Conservation (phyloP, 2,113 vertebrate species). For the Chionis minor region DNA sequence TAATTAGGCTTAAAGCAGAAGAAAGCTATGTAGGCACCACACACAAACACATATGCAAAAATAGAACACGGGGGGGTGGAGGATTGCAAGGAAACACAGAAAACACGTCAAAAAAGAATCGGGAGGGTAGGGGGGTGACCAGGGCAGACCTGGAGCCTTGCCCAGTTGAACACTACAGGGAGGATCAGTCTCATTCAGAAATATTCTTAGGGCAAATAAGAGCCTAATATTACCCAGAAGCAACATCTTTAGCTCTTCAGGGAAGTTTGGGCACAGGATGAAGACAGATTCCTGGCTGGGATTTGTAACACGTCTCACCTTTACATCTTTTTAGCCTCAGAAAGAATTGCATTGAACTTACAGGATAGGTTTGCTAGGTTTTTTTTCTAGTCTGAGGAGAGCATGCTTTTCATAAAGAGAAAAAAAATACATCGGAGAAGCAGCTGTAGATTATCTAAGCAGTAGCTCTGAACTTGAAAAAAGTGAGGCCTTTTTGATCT, state of each 20-base stretch:
- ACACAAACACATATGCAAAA: background rate
- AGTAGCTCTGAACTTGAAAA: background rate
- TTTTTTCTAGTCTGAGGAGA: background rate
- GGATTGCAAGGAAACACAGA: background rate
- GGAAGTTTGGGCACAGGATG: background rate
- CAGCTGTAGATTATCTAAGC: background rate
- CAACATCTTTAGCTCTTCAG: background rate
- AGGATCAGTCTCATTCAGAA: background rate
- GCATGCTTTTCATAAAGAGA: background rate
- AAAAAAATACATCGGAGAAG: background rate
- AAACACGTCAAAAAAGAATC: background rate
- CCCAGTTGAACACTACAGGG: background rate
- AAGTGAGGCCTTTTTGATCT: background rate
- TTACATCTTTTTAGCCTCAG: background rate
- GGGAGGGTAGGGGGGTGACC: background rate
- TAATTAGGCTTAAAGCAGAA: background rate
- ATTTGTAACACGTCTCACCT: background rate
- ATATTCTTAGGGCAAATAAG: background rate
- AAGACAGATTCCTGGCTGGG: background rate
- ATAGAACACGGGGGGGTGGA: fast-evolving
- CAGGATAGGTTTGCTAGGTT: background rate
- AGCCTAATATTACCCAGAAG: background rate
- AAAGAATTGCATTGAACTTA: background rate
- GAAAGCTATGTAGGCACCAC: background rate
- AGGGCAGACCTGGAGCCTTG: background rate